Evolutionary conservation across 2,888 invertebrate genomes (phyloP).

Genomic region (Muscina levida): DNA sequence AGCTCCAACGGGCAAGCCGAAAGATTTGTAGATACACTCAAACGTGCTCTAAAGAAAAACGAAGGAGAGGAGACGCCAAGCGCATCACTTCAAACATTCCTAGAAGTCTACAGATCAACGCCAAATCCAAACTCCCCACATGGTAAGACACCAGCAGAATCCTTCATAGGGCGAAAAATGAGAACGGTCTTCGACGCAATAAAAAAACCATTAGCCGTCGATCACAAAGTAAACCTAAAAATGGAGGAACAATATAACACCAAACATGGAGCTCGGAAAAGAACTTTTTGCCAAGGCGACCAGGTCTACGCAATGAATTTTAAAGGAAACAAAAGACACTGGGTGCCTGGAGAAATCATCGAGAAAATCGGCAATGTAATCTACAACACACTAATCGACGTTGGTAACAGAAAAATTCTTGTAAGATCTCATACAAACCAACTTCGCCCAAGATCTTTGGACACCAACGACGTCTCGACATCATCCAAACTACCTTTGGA

Average conservation of each 20-base stretch:
- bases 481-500: not conserved
- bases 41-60: constrained; percentile 59
- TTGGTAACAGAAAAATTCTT: constrained; percentile 15
- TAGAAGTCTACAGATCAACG: constrained; percentile 27
- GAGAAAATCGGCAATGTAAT: constrained; percentile 32
- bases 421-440: constrained; percentile 25
- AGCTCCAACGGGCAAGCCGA: constrained; percentile 61
- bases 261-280: constrained; percentile 14
- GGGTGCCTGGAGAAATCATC: too few relatives aligned
- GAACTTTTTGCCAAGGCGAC: constrained; percentile 2
- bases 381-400: constrained; percentile 26
- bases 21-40: constrained; percentile 50
- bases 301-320: constrained; percentile 32
- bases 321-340: constrained; percentile 27
- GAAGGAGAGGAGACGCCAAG: constrained; percentile 46
- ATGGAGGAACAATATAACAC: constrained; percentile 3
- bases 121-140: constrained; percentile 15
- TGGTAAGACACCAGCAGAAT: constrained; percentile 21
- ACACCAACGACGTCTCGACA: too few relatives aligned
- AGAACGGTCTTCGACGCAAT: constrained; percentile 27
- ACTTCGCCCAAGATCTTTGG: not conserved
- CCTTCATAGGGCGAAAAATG: constrained; percentile 7
- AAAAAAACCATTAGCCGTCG: too few relatives aligned
- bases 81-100: constrained; percentile 51
- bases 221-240: constrained; percentile 8